These are phyloP conservation scores for Taxidea taxus DNA, from an alignment of 2,113 vertebrate species.

Conservation along the genomic window DNA sequence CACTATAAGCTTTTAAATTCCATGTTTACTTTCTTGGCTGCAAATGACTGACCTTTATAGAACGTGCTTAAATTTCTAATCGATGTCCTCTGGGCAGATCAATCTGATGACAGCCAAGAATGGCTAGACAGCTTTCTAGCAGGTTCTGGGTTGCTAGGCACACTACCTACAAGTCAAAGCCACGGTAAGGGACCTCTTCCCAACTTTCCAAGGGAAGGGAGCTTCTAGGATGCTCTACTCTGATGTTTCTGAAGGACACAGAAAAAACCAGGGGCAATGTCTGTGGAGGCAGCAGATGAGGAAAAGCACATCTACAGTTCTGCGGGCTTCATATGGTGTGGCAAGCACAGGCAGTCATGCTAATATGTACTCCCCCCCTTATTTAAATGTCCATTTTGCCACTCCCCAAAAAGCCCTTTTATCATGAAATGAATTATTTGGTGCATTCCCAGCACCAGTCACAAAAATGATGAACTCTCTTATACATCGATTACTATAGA, in stretches of 20 bases:
- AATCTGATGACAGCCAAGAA: not conserved
- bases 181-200: not conserved
- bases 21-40: not conserved
- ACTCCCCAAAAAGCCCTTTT: not conserved
- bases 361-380: not conserved
- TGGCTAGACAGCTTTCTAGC: not conserved
- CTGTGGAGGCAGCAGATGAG: not conserved
- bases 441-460: slow-evolving; percentile 36
- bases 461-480: slow-evolving; percentile 49
- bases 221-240: not conserved
- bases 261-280: rapidly evolving
- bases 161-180: not conserved
- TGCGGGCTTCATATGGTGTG: not conserved
- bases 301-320: not conserved
- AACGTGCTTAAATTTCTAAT: slow-evolving; percentile 33
- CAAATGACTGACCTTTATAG: not conserved
- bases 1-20: slow-evolving; percentile 3
- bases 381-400: not conserved
- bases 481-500: slow-evolving; percentile 20
- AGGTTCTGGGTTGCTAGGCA: not conserved
- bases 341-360: not conserved
- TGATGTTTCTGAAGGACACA: not conserved
- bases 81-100: slow-evolving; percentile 33
- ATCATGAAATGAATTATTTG: slow-evolving; percentile 47
- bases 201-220: not conserved